A percentile compares a stretch with the other conserved stretches of the same genome.
Evolutionary conservation across 2,113 vertebrate species (phyloP).

Genomic region (Glareola pratincola): DNA sequence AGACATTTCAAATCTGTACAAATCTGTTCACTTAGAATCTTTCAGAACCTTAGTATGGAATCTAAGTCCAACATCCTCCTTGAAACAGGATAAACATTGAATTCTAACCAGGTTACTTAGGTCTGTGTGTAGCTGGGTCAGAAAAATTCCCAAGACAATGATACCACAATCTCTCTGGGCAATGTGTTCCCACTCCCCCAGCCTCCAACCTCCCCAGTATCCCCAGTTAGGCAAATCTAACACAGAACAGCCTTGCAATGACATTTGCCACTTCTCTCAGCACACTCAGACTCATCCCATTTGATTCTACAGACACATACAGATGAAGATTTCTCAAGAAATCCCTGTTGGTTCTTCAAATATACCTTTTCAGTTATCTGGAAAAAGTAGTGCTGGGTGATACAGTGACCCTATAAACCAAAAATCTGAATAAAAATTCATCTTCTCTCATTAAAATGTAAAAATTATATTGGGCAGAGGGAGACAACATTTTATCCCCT

Average conservation of each 20-base stretch:
- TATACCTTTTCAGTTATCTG: background rate
- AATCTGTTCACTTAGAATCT: background rate
- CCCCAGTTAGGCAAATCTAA: background rate
- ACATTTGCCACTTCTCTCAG: background rate
- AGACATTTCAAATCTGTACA: background rate
- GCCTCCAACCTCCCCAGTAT: background rate
- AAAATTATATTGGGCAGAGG: background rate
- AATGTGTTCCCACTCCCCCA: accelerated
- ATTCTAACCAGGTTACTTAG: background rate
- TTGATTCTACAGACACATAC: background rate
- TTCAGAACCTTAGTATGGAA: background rate
- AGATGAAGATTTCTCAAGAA: background rate
- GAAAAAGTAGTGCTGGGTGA: background rate
- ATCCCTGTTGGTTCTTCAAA: background rate
- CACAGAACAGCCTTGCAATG: background rate
- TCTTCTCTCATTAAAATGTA: background rate
- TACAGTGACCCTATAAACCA: background rate
- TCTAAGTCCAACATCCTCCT: background rate
- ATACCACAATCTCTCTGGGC: background rate
- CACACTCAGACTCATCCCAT: background rate
- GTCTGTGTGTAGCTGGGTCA: background rate
- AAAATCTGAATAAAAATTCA: background rate
- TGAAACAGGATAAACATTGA: background rate
- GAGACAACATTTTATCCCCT: background rate
- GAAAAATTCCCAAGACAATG: background rate